These are phyloP conservation scores for Onthophagus sagittarius DNA, from an alignment of 2,888 invertebrate genomes.

Conservation along the genomic window DNA sequence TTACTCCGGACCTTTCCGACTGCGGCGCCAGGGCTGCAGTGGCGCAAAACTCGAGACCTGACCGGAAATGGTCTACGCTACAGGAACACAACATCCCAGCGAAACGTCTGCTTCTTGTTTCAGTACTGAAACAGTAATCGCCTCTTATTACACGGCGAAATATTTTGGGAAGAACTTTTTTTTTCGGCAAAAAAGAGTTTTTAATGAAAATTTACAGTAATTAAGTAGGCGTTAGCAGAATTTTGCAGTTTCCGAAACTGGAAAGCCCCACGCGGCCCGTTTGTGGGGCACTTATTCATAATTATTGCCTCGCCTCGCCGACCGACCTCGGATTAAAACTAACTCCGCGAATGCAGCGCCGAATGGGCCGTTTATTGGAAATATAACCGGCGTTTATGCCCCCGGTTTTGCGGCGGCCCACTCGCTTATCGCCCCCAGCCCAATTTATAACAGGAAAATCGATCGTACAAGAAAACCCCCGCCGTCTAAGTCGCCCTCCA, in stretches of 20 bases:
- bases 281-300: neutral
- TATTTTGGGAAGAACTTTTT: no score
- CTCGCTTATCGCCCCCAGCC: neutral
- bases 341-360: slow-evolving; percentile 8
- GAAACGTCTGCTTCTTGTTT: neutral
- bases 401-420: neutral
- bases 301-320: neutral
- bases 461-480: neutral
- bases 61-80: neutral
- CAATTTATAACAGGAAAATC: neutral
- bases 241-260: neutral
- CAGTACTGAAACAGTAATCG: neutral
- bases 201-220: neutral
- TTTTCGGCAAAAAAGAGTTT: neutral
- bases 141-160: neutral
- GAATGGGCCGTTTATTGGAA: slow-evolving; percentile 7
- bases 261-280: neutral
- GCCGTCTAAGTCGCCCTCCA: neutral
- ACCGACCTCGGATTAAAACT: slow-evolving; percentile 8
- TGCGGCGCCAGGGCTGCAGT: neutral
- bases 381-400: neutral
- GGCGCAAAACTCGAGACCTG: neutral
- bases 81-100: neutral
- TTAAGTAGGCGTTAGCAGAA: neutral
- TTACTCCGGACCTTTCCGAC: slow-evolving; percentile 2